Evolutionary conservation across 2,888 invertebrate genomes (phyloP), one percentile per base, ranked within the genome.

Genomic region (Oegoconia quadripuncta): DNA sequence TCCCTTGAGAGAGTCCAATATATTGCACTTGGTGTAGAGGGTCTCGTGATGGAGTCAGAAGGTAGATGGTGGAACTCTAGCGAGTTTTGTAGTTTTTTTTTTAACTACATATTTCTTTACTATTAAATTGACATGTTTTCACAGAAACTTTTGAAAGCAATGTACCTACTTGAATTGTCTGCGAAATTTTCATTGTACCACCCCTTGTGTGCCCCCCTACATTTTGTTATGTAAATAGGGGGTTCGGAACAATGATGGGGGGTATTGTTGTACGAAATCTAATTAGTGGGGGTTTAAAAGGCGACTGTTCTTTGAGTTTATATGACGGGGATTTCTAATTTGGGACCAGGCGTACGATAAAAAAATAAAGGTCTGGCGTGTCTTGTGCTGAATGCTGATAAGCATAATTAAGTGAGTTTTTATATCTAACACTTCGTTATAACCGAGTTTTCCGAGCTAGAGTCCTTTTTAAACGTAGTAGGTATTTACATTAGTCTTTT

Each of bases 241-340:
- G 9, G 27, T 34, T 6, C 18, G 16, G 32, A 12, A 34, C 37
- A 37, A 37, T 34, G 33, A 33, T 29, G 33, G 11, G 17, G 31
- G 34, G 36, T 26, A 36, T 36, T 31, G 29, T 30, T 35, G 34
- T 32, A 18, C 30, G 27, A 23, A 25, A 25, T 35, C 34, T 44
- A 44, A 47, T 47, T 36, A 42, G 22, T 17, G 26, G 18, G 22
- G 17, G 34, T 39, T 37, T 43, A 37, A 17, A n/a, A n/a, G n/a
- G 18, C 23, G 34, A 29, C 27, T 15, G 28, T 25, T 14, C 18
- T 27, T 38, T 26, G 27, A 11, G 23, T n/a, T 3, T 13, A 22
- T 27, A 18, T 22, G 12, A 35, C 25, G 22, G 23, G 37, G 30
- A 37, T 30, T 23, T 13, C 25, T 37, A 37, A 25, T 37, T 30